Evolutionary conservation across 2,888 invertebrate species (phyloP).

Genomic region (Luffia ferchaultella): DNA sequence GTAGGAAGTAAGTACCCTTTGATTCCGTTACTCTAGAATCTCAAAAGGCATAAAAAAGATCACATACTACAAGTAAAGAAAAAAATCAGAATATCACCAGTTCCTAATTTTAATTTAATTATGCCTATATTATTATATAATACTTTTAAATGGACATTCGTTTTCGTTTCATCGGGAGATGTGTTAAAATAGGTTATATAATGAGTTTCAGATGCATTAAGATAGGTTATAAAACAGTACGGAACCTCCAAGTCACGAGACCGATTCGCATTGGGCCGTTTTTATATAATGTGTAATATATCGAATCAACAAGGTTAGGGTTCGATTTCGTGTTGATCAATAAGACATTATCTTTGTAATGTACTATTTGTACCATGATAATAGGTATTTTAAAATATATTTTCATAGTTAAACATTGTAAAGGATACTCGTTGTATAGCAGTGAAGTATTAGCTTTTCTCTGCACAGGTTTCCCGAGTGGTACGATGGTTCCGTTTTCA

Average conservation of each 20-base stretch:
- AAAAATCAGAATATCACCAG: too few species aligned
- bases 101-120: too few species aligned
- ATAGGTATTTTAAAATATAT: neutral
- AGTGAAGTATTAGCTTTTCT: slow-evolving; percentile 56
- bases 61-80: too few species aligned
- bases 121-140: too few species aligned
- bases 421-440: slow-evolving; percentile 94
- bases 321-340: neutral
- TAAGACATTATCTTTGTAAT: neutral
- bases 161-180: too few species aligned
- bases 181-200: neutral
- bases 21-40: too few species aligned
- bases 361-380: slow-evolving; percentile 8
- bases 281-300: neutral
- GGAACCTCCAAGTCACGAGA: neutral
- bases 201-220: neutral
- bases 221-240: neutral
- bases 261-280: neutral
- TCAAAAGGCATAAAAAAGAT: too few species aligned
- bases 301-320: neutral
- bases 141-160: too few species aligned
- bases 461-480: slow-evolving; percentile 73
- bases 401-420: slow-evolving; percentile 20
- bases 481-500: slow-evolving; percentile 79
- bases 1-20: too few species aligned